phyloP scores from a whole-genome alignment of 1,140 invertebrate species.

The Brachystomella parvula region DNA sequence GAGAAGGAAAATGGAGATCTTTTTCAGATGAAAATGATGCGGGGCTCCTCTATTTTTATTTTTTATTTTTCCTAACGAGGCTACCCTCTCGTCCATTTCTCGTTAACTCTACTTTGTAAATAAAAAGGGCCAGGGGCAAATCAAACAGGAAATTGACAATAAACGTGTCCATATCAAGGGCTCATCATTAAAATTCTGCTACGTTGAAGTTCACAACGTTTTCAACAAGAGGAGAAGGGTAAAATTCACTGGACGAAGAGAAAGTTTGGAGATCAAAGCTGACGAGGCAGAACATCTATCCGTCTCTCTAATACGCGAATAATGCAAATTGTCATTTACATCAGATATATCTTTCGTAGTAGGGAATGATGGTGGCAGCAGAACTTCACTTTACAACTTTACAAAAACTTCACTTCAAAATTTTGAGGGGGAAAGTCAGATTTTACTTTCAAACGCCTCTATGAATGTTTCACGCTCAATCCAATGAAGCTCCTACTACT shows the following conservation, averaged over 20 bases:
- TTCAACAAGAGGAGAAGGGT: neutral
- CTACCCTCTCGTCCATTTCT: neutral
- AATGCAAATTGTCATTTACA: neutral
- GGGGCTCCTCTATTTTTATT: neutral
- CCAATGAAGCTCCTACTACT: no score
- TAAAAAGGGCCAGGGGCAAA: slow-evolving; percentile 37
- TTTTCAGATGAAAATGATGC: neutral
- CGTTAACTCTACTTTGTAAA: slow-evolving; percentile 32
- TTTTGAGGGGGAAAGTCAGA: no score
- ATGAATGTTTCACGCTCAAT: no score
- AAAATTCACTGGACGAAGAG: neutral
- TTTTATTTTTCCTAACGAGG: slow-evolving; percentile 22
- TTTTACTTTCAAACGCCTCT: no score
- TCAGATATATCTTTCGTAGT: no score
- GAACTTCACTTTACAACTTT: no score
- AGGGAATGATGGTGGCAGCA: no score
- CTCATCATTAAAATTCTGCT: slow-evolving; percentile 39
- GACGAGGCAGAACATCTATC: slow-evolving; percentile 9
- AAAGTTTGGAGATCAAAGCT: neutral
- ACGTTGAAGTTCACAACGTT: slow-evolving; percentile 4
- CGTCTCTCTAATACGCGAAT: neutral
- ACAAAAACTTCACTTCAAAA: no score
- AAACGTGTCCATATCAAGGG: slow-evolving; percentile 37
- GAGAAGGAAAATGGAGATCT: neutral
- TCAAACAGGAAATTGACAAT: slow-evolving; percentile 36